phyloP scores from a whole-genome alignment of 1,140 invertebrate species.

The Pseudomyrmex gracilis region DNA sequence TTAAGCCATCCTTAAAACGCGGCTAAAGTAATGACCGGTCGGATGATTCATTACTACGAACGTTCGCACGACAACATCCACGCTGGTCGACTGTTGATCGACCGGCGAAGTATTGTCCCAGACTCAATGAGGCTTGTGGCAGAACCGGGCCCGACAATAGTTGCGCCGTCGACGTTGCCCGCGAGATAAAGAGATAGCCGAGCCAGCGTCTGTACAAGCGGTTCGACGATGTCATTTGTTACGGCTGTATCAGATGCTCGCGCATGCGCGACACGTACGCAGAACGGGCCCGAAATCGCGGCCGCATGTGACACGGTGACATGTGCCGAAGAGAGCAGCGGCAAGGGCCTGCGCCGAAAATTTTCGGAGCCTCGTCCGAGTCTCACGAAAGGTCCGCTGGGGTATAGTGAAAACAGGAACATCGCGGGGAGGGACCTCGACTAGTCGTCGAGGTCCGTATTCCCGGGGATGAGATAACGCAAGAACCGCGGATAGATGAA shows the following conservation, averaged over 20 bases:
- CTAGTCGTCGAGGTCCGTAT: slow-evolving; percentile 37
- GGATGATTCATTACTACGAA: no score
- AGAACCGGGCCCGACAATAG: slow-evolving; percentile 46
- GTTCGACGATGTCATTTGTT: slow-evolving; percentile 83
- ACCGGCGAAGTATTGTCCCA: slow-evolving; percentile 10
- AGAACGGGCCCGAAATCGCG: slow-evolving; percentile 39
- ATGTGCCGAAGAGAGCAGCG: slow-evolving; percentile 47
- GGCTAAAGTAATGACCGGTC: slow-evolving; percentile 69
- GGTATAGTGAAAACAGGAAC: slow-evolving; percentile 37
- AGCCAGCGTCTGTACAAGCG: slow-evolving; percentile 69
- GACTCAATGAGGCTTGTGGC: slow-evolving; percentile 11
- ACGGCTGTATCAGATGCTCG: slow-evolving; percentile 79
- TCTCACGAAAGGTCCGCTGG: background rate
- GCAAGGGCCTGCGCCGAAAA: background rate
- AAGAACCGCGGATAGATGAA: slow-evolving; percentile 44
- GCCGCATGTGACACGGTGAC: slow-evolving; percentile 43
- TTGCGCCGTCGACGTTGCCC: slow-evolving; percentile 39
- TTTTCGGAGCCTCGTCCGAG: background rate
- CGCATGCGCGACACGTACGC: slow-evolving; percentile 74
- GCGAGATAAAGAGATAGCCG: slow-evolving; percentile 78
- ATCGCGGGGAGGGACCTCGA: slow-evolving; percentile 3
- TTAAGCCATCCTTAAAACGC: slow-evolving; percentile 75
- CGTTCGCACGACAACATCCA: slow-evolving; percentile 31
- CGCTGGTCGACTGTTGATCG: background rate
- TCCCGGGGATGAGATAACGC: slow-evolving; percentile 33